Percentiles rank a stretch among this genome's conserved stretches.
These are phyloP conservation scores for Athene cunicularia DNA, from an alignment of 2,113 vertebrate genomes.

Conservation along the genomic window DNA sequence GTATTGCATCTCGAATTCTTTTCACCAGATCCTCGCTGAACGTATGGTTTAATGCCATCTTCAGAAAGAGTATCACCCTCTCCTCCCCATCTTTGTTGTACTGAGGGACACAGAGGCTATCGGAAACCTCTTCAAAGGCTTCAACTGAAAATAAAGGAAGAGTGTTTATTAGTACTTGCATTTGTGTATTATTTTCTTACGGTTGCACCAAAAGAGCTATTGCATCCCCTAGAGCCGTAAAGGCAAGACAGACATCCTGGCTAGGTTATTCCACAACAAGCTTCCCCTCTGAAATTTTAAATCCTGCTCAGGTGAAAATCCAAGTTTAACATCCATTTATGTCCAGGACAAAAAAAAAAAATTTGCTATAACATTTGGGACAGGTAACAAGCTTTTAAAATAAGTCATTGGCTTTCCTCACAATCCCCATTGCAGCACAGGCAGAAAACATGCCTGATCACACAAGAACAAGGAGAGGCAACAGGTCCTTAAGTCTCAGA, in stretches of 20 bases:
- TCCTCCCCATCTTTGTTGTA: conserved; percentile 90
- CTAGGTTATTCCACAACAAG: rapidly evolving
- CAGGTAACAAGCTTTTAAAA: neutral
- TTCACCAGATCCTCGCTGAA: conserved; percentile 81
- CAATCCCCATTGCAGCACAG: neutral
- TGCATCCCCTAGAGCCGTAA: neutral
- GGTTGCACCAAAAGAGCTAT: neutral
- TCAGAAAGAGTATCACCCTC: conserved; percentile 91
- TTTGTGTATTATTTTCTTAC: neutral
- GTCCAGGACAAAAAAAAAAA: neutral
- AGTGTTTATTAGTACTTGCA: rapidly evolving
- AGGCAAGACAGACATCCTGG: neutral
- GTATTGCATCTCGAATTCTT: conserved; percentile 83
- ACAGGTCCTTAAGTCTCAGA: neutral
- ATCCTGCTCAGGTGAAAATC: neutral
- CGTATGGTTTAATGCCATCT: conserved; percentile 82
- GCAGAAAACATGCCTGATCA: neutral
- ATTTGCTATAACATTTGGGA: rapidly evolving
- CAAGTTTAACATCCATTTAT: neutral
- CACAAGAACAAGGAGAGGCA: neutral
- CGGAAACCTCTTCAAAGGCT: conserved; percentile 92
- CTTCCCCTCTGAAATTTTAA: neutral
- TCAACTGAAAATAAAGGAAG: conserved; percentile 80
- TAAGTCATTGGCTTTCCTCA: neutral
- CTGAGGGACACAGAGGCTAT: conserved; percentile 95